These are phyloP conservation scores for Ptyas mucosa DNA, from an alignment of 2,113 vertebrate species.

Conservation along the genomic window DNA sequence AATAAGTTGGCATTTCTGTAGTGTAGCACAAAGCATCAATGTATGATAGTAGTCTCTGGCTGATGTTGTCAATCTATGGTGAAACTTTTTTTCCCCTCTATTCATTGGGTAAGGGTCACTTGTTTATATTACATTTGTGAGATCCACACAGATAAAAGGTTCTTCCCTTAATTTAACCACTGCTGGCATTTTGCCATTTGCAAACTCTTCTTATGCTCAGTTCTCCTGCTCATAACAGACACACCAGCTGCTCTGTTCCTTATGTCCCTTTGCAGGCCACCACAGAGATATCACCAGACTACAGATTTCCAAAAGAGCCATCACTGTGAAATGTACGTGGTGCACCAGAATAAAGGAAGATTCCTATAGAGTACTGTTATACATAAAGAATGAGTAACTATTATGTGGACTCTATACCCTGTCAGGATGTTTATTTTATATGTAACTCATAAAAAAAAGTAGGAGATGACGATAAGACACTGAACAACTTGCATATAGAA, in stretches of 20 bases:
- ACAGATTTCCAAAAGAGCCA: conserved; percentile 46
- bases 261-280: conserved; percentile 50
- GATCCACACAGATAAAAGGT: conserved; percentile 33
- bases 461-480: background rate
- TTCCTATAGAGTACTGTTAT: conserved; percentile 17
- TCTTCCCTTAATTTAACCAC: conserved; percentile 62
- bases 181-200: conserved; percentile 61
- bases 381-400: conserved; percentile 36
- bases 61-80: background rate
- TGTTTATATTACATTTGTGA: background rate
- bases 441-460: background rate
- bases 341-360: conserved; percentile 47
- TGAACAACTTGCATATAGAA: background rate
- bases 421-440: conserved; percentile 8
- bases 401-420: conserved; percentile 1
- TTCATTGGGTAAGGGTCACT: background rate
- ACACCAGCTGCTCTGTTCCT: conserved; percentile 63
- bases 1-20: background rate
- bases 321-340: conserved; percentile 46
- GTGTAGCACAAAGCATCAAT: background rate
- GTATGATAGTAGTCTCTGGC: background rate
- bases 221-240: conserved; percentile 47
- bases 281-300: conserved; percentile 49
- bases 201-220: conserved; percentile 47
- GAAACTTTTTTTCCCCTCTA: background rate